Base-by-base conservation (phyloP, 1,140 invertebrate species). In the Polypedilum vanderplanki region DNA sequence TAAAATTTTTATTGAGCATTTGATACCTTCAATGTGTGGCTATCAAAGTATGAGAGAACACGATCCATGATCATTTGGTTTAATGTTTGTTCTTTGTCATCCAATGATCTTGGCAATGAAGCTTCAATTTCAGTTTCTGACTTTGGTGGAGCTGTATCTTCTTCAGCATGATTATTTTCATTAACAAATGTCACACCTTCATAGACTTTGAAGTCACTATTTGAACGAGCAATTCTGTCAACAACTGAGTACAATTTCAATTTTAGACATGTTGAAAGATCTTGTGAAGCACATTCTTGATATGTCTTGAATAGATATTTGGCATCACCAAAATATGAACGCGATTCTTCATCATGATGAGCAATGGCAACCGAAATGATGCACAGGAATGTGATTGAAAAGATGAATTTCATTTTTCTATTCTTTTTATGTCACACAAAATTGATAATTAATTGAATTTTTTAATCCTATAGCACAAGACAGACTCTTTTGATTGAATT, bases 11-110 rank as follows among this genome's bases (percentile, higher is more conserved):
- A 41, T 40, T 7, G 12, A 74, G 15, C n/a, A 7, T 40, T 41
- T 33, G 17, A 83, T 84, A 92, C 87, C 85, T 93, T 91, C 74
- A 94, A 81, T 18, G 90, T 91, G 81, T 92, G 90, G 77, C 87
- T 88, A 80, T 89, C 87, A 80, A 94, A 87, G 81, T 93, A 92
- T 78, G 85, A 87, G 70, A 88, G 80, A 74, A 93, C 83, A 79
- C 89, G 91, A 79, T 92, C 89, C 77, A 90, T 80, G 78, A 94
- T 91, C 81, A 93, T 86, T 65, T 85, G 85, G 79, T 92, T 91
- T 12, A 93, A 82, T 0, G 88, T 88, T 77, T 89, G 86, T 76
- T 93, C 91, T 76, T 90, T 90, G 77, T 90, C 89, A 2, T 87
- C 86, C 0, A 90, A 78, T 57, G 88, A 85, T 76, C 91, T 86